A percentile compares a stretch with the other conserved stretches of the same genome.
These are phyloP conservation scores for Lagopus muta DNA, from an alignment of 2,113 vertebrate genomes.

Conservation along the genomic window DNA sequence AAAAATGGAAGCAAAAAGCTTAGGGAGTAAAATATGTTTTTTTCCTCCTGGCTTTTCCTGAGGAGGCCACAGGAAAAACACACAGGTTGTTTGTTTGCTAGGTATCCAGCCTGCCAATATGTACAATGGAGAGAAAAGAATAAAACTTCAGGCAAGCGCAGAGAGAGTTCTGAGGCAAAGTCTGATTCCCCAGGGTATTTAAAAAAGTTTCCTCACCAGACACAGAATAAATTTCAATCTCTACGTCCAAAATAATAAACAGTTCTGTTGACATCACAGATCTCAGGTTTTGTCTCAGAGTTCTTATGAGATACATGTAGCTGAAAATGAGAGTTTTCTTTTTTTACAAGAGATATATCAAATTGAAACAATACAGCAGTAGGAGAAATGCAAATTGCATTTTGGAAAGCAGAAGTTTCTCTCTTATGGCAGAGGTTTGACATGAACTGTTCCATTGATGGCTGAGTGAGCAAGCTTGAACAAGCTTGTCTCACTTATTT, in stretches of 20 bases:
- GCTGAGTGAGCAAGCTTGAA: not conserved
- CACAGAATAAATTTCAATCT: constrained; percentile 55
- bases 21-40: constrained; percentile 45
- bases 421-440: not conserved
- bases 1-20: constrained; percentile 27
- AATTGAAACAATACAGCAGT: not conserved
- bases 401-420: not conserved
- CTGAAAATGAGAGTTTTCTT: not conserved
- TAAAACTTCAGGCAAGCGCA: constrained; percentile 64
- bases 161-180: constrained; percentile 52
- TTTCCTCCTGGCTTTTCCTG: constrained; percentile 27
- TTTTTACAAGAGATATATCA: not conserved
- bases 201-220: constrained; percentile 41
- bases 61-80: constrained; percentile 37
- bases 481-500: not conserved
- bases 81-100: constrained; percentile 63
- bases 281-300: not conserved
- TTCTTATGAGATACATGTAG: not conserved
- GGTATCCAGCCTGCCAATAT: constrained; percentile 60
- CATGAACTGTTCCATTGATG: not conserved
- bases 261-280: constrained; percentile 35
- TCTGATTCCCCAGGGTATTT: constrained; percentile 24
- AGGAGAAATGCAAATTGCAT: not conserved
- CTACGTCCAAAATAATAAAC: constrained; percentile 58
- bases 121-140: constrained; percentile 42